Base-by-base conservation (phyloP, 2,888 invertebrate genomes). In the Meiosimyza platycephala region DNA sequence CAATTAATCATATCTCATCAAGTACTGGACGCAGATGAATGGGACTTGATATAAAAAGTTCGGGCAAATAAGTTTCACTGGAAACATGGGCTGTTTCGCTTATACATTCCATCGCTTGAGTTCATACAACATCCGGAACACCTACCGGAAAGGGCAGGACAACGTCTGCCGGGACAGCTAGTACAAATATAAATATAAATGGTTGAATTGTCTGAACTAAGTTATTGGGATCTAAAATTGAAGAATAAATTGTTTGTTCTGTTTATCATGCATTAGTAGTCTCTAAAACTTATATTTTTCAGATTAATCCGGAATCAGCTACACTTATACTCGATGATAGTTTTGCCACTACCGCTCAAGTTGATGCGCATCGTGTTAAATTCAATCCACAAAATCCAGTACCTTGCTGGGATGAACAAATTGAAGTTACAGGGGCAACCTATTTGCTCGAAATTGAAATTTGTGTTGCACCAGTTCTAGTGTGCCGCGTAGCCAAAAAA, bases 381-480 rank as follows among this genome's bases (percentile, higher is more conserved):
- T 89, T 95, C 76, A 90, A 93, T 79, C 90, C 91, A 1, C 89
- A 90, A 9, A 90, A 92, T 73, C 95, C 95, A 5, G 94, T 95
- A 2, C 90, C 94, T 0, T 95, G 95, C 84, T 95, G 95, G 95
- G 89, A 91, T 52, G 95, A 95, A 83, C 85, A 85, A 1, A 80
- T 92, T 11, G 77, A 83, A 54, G 78, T 82, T 33, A 76, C 76
- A 2, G 64, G 71, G 2, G 74, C 77, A 7, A 67, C 70, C 12
- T 68, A 73, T 18, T 71, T 78, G 3, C 77, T 85, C 4, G 79
- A 82, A 64, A 82, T 85, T 28, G 90, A 93, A 80, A 91, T 95
- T 69, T 95, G 95, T 85, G 90, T 95, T 6, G 94, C 95, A 0
- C 95, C 95, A 0, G 95, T 95, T 7, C 87, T 95, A 40, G 94